Evolutionary conservation across 2,888 invertebrate genomes (phyloP), one percentile per base, ranked within the genome.

Genomic region (Lepidochrysops patricia): DNA sequence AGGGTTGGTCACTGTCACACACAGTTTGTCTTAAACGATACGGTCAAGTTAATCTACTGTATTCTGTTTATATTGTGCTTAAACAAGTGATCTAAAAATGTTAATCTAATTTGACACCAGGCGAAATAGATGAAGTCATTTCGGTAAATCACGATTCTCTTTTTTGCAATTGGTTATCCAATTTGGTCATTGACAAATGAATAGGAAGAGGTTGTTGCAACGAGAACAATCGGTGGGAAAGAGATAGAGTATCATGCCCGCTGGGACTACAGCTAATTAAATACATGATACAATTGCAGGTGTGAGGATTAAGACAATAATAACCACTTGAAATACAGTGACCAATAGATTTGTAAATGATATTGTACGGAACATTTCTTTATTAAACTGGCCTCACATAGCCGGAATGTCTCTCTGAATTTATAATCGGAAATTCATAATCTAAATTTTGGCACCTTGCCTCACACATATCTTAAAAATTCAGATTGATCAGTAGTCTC

Each of bases 201-300:
- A 52, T 52, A 54, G 54, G 54, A 54, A 52, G 27, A 52, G 19
- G 29, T 54, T 54, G 54, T 32, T 32, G 54, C 27, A 54, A 54
- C 54, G 29, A 3, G 4, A 32, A 32, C 54, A 54, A 32, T 54
- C 29, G 54, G 32, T 54, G 54, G 32, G 54, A 54, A 54, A 9
- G 12, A 54, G 29, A 52, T 52, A 52, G n/a, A 27, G 9, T 13
- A 26, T 43, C 13, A 52, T 52, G 27, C 52, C 13, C 26, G 7
- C 52, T 52, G 52, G 27, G 27, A 26, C 27, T 26, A 26, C 6
- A 2, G 52, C 27, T 52, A 52, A 52, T 52, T 52, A 26, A 26
- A 26, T 13, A 19, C 19, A 19, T 43, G 6, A 43, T 43, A 15
- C 43, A 15, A 15, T 13, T 19, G 26, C 15, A 52, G 7, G 26